phyloP scores from a whole-genome alignment of 2,888 invertebrate species.

The Idaea biselata region DNA sequence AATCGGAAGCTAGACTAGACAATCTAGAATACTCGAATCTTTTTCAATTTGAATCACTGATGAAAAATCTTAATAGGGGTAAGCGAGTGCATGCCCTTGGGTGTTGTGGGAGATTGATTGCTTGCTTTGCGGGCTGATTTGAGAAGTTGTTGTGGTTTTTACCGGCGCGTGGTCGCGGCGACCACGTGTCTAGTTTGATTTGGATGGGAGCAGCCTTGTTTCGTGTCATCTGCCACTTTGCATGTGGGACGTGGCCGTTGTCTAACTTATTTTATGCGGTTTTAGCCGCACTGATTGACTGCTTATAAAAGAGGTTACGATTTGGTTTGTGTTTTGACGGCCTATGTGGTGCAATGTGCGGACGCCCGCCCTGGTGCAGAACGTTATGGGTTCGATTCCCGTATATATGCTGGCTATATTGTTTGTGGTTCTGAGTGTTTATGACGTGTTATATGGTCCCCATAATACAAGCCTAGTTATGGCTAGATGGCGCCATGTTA shows the following conservation, averaged over 20 bases:
- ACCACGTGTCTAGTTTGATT: constrained; percentile 6
- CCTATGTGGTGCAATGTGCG: neutral
- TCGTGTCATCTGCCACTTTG: constrained; percentile 27
- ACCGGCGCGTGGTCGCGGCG: neutral
- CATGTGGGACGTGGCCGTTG: constrained; percentile 13
- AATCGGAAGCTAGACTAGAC: constrained; percentile 13
- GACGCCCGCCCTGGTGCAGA: neutral
- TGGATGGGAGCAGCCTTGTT: constrained; percentile 43
- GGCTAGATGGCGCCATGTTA: no score
- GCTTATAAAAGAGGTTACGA: no score
- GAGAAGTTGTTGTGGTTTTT: neutral
- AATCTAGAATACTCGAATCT: neutral
- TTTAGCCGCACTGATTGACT: no score
- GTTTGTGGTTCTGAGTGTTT: no score
- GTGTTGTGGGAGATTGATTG: constrained; percentile 7
- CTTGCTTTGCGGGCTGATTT: constrained; percentile 4
- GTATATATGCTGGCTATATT: neutral
- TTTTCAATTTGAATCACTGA: constrained; percentile 9
- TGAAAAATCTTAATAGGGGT: constrained; percentile 16
- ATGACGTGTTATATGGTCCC: no score
- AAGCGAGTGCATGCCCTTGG: constrained; percentile 21
- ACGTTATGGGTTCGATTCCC: neutral
- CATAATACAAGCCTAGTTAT: no score
- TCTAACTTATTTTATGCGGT: no score
- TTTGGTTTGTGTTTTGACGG: neutral